A percentile compares a stretch with the other conserved stretches of the same genome.
phyloP scores from a whole-genome alignment of 2,113 vertebrate genomes.

The Trematomus loennbergii region DNA sequence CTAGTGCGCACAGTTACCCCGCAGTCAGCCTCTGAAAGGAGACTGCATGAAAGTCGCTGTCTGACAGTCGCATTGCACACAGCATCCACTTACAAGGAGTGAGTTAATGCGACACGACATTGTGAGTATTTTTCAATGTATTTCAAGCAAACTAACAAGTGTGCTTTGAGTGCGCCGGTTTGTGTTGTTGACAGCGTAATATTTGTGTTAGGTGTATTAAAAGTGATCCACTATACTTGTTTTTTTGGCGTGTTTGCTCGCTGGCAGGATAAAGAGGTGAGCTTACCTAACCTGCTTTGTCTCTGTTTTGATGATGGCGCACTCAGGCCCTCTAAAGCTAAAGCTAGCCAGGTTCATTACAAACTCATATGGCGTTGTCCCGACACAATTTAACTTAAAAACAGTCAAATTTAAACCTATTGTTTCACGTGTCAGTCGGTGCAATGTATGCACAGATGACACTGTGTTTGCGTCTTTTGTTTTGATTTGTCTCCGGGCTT shows the following conservation, averaged over 20 bases:
- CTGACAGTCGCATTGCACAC: slow-evolving; percentile 47
- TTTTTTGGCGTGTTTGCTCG: neutral
- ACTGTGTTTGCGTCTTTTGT: neutral
- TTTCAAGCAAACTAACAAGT: neutral
- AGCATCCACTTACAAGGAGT: slow-evolving; percentile 20
- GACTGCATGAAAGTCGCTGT: slow-evolving; percentile 5
- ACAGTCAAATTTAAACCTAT: rapidly evolving
- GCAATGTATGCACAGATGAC: neutral
- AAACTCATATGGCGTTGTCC: neutral
- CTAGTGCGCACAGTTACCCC: neutral
- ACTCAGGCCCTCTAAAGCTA: slow-evolving; percentile 76
- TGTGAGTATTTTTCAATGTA: slow-evolving; percentile 60
- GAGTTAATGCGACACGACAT: slow-evolving; percentile 68
- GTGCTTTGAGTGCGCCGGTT: neutral
- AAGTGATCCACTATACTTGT: neutral
- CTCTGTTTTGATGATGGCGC: slow-evolving; percentile 75
- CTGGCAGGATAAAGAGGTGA: slow-evolving; percentile 31
- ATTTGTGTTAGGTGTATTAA: neutral
- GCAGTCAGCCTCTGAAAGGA: neutral
- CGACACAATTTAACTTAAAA: neutral
- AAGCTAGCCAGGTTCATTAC: slow-evolving; percentile 47
- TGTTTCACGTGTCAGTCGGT: neutral
- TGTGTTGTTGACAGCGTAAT: neutral
- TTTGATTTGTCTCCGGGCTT: neutral
- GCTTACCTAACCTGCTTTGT: slow-evolving; percentile 78